Evolutionary conservation across 2,113 vertebrate genomes (phyloP).

Genomic region (Anhinga anhinga): DNA sequence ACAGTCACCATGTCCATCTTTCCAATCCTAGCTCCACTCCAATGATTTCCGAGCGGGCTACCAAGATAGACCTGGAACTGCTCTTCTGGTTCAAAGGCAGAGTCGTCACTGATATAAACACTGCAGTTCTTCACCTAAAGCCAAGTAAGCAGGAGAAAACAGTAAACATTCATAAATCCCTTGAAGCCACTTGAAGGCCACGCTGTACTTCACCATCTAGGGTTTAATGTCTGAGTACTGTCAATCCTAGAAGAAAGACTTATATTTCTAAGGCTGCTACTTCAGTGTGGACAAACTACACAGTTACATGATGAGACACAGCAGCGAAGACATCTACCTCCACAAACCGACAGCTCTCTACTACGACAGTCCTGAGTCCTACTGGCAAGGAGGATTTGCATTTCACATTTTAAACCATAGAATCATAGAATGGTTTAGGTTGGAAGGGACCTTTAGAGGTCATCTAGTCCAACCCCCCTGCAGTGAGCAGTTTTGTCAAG

Average conservation of each 20-base stretch:
- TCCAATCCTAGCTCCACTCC: constrained; percentile 92
- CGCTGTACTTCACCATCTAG: neutral
- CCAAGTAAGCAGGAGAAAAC: neutral
- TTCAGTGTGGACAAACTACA: neutral
- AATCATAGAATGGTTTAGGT: too few relatives aligned
- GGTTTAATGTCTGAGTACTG: neutral
- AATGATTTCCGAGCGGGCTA: constrained; percentile 89
- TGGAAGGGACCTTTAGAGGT: too few relatives aligned
- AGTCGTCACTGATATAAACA: constrained; percentile 86
- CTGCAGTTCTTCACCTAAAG: constrained; percentile 93
- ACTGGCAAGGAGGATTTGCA: too few relatives aligned
- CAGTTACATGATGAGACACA: neutral
- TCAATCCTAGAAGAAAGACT: neutral
- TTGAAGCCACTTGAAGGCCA: neutral
- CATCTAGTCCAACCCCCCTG: too few relatives aligned
- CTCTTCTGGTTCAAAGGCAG: constrained; percentile 94
- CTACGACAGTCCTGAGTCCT: neutral
- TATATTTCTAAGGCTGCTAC: neutral
- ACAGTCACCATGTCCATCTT: constrained; percentile 79
- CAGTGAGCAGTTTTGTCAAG: neutral
- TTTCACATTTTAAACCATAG: neutral
- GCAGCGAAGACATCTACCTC: neutral
- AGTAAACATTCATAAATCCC: neutral
- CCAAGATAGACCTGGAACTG: constrained; percentile 89
- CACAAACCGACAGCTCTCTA: neutral